Evolutionary conservation across 2,888 invertebrate genomes (phyloP).

Genomic region (Pinctada fucata): DNA sequence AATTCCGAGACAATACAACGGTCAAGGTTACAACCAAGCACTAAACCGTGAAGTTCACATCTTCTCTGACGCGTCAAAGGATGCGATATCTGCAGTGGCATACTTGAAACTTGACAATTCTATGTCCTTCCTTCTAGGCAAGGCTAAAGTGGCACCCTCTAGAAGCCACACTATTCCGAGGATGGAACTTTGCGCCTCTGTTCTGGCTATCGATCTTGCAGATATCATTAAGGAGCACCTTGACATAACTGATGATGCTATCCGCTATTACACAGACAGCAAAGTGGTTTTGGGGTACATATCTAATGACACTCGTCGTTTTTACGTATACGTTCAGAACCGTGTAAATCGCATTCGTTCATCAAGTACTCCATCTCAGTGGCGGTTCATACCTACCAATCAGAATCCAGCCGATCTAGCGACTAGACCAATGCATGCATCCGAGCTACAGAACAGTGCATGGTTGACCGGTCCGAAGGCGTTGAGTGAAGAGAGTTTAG

Average conservation of each 20-base stretch:
- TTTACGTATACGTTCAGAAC: constrained; percentile 26
- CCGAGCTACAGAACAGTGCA: background rate
- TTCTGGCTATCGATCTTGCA: background rate
- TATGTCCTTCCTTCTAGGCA: constrained; percentile 39
- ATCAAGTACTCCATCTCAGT: constrained; percentile 4
- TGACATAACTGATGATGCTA: background rate
- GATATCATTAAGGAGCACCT: background rate
- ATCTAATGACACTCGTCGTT: too few species aligned
- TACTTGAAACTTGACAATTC: constrained; percentile 18
- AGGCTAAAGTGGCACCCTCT: constrained; percentile 43
- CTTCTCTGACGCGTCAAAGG: constrained; percentile 43
- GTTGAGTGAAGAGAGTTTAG: background rate
- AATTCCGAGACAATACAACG: background rate
- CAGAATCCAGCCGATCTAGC: constrained; percentile 31
- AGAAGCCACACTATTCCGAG: constrained; percentile 49
- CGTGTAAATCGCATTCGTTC: constrained; percentile 11
- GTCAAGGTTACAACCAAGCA: background rate
- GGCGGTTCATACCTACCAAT: constrained; percentile 11
- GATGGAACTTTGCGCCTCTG: constrained; percentile 49
- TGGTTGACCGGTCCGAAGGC: constrained; percentile 7
- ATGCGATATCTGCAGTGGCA: constrained; percentile 17
- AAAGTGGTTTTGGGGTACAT: background rate
- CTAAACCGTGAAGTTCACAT: constrained; percentile 24
- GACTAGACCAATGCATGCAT: background rate
- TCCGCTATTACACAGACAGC: background rate